Base-by-base conservation (phyloP, 2,797 vertebrate species). In the Cygnus olor region DNA sequence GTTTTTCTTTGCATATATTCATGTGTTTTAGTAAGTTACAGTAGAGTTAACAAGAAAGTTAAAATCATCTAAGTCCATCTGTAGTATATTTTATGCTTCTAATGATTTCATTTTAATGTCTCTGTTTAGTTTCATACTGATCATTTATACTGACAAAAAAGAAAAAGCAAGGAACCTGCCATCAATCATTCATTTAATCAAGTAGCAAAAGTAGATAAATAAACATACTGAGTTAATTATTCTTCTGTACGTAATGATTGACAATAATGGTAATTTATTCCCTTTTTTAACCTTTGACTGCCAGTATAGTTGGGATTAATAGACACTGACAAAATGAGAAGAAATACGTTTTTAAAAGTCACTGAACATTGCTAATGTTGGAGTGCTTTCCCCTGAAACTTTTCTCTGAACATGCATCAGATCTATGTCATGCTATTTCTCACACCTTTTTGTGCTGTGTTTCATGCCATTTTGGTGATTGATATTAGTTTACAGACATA, bases 131-230 rank as follows among this genome's bases (percentile, higher is more conserved):
- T 98, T 97, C 95, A 94, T 97, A 97, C 85, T 95, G 96, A 97
- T 98, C 95, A 97, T 96, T 98, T 97, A 93, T 97, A 97, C 94
- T 96, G 97, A 97, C 95, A 97, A 98, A 98, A 97, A 88, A 96
- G 95, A 95, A 97, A 97, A 98, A 98, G 97, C 96, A 97, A 96
- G 97, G 94, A 98, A 96, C 97, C 96, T 98, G 97, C 97, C 98
- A 98, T 98, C 98, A 98, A 64, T 98, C 98, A 98, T 98, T 98
- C 98, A 96, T 98, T 98, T 98, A 98, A 98, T 98, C 98, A 98
- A 97, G 97, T 96, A 97, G 95, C 84, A 97, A 98, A 98, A 98
- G 96, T 94, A 98, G 98, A 98, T 97, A 98, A 98, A 98, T 98
- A 98, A 98, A 98, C 96, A 98, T 96, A 98, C 92, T 54, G 96